phyloP scores from a whole-genome alignment of 2,113 vertebrate genomes.

The Ptyas mucosa region DNA sequence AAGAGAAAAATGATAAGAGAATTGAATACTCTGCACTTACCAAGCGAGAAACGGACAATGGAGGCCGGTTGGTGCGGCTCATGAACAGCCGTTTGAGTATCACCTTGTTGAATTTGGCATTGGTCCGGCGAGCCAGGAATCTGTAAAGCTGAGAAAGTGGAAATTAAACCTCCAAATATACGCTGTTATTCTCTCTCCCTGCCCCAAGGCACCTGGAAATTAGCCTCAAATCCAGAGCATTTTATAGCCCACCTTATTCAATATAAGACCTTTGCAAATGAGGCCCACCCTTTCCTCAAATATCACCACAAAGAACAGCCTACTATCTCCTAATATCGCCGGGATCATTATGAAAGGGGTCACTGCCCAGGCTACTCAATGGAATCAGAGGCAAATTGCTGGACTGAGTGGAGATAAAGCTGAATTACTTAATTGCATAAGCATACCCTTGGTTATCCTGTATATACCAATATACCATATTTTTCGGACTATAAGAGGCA shows the following conservation, averaged over 20 bases:
- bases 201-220: background rate
- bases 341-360: no score
- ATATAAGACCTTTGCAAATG: background rate
- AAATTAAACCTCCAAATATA: background rate
- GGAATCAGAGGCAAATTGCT: background rate
- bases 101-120: constrained; percentile 88
- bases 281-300: background rate
- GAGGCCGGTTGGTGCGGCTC: constrained; percentile 87
- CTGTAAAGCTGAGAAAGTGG: constrained; percentile 77
- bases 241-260: background rate
- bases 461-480: background rate
- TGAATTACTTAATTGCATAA: background rate
- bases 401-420: background rate
- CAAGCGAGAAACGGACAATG: constrained; percentile 83
- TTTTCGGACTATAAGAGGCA: no score
- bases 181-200: background rate
- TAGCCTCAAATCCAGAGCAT: background rate
- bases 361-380: background rate
- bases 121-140: constrained; percentile 84
- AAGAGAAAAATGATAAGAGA: background rate
- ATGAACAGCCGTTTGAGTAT: constrained; percentile 87
- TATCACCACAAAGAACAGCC: background rate
- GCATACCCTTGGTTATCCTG: background rate
- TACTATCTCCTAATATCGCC: background rate
- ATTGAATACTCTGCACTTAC: constrained; percentile 63